A percentile compares a stretch with the other conserved stretches of the same genome.
phyloP scores from a whole-genome alignment of 1,140 invertebrate species.

The Solen grandis region DNA sequence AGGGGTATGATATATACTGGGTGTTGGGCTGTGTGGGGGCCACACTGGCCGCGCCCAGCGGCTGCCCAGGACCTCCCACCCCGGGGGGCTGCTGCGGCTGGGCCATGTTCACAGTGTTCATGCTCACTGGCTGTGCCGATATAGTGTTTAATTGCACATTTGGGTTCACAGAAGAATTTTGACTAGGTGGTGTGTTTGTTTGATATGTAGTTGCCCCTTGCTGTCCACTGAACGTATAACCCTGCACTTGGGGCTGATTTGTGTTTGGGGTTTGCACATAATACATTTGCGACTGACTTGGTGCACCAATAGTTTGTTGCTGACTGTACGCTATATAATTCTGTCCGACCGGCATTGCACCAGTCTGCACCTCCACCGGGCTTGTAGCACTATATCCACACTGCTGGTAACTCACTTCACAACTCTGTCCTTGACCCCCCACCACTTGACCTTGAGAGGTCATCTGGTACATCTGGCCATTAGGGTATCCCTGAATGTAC shows the following conservation, averaged over 20 bases:
- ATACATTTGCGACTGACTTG: conserved; percentile 36
- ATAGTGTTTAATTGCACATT: conserved; percentile 25
- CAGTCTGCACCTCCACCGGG: conserved; percentile 25
- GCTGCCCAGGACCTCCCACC: conserved; percentile 5
- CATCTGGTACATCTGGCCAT: conserved; percentile 40
- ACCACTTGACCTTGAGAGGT: conserved; percentile 27
- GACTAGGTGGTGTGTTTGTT: conserved; percentile 40
- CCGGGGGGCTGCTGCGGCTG: conserved; percentile 30
- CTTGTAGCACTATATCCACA: conserved; percentile 45
- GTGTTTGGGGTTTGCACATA: conserved; percentile 42
- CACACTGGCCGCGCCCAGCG: not conserved
- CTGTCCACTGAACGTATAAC: conserved; percentile 34
- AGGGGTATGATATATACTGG: conserved; percentile 28
- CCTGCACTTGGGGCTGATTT: not conserved
- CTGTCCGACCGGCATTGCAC: not conserved
- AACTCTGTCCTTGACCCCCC: not conserved
- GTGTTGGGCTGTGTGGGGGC: not conserved
- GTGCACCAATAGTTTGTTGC: conserved; percentile 29
- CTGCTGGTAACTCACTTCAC: conserved; percentile 38
- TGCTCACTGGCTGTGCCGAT: conserved; percentile 8
- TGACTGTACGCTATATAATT: conserved; percentile 36
- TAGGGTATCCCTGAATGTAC: conserved; percentile 28
- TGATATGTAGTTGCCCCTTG: conserved; percentile 33
- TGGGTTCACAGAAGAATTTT: conserved; percentile 37
- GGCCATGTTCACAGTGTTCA: conserved; percentile 29